phyloP scores from a whole-genome alignment of 2,113 vertebrate genomes.

The Falco punctatus region DNA sequence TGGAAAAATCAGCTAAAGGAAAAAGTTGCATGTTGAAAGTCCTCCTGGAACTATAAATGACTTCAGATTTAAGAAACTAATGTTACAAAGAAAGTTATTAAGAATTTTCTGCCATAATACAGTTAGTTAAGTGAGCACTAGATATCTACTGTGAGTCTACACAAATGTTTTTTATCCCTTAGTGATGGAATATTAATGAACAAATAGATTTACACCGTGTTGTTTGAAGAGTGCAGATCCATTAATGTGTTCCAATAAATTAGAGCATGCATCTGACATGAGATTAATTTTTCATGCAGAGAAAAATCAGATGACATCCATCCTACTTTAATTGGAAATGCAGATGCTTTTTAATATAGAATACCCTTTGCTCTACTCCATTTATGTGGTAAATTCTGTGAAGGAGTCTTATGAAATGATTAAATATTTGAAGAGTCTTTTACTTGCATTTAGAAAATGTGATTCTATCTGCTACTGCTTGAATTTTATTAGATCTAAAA shows the following conservation, averaged over 20 bases:
- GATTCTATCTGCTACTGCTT: neutral
- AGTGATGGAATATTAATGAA: constrained; percentile 42
- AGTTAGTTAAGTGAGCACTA: neutral
- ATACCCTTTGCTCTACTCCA: neutral
- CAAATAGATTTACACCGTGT: constrained; percentile 7
- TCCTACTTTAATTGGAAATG: neutral
- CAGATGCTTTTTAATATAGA: constrained; percentile 9
- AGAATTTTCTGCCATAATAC: neutral
- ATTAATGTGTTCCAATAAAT: constrained; percentile 29
- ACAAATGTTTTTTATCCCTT: constrained; percentile 3
- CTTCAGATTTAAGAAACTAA: neutral
- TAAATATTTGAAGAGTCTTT: neutral
- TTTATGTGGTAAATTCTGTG: neutral
- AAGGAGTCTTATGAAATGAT: neutral
- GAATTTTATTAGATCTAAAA: neutral
- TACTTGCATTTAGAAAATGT: neutral
- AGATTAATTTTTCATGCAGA: constrained; percentile 36
- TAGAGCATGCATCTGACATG: neutral
- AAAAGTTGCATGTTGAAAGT: neutral
- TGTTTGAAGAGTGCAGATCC: constrained; percentile 22
- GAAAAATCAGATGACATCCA: neutral
- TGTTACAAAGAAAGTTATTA: neutral
- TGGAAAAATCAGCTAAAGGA: neutral
- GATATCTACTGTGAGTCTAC: neutral
- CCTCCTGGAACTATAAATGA: neutral